Evolutionary conservation across 2,888 invertebrate genomes (phyloP), one percentile per base, ranked within the genome.

Genomic region (Zygogramma bicolorata): DNA sequence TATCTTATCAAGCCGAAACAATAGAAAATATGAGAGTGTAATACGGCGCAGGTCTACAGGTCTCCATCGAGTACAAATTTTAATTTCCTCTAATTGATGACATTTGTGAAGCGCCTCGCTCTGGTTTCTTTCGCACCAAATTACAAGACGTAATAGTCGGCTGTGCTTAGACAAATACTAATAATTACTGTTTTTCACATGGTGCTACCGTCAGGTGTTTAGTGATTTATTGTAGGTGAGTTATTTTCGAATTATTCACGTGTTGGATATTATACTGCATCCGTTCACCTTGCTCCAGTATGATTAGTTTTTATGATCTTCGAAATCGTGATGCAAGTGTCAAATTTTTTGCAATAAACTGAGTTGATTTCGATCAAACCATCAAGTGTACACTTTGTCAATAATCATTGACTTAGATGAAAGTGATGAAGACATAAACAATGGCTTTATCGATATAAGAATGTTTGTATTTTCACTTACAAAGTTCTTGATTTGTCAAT

Each of bases 11-110:
- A 59, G 18, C 65, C 18, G 27, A 18, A 25, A 61, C 65, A 68
- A 72, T 72, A 70, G 65, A 61, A 58, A 70, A 60, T 27, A 59
- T 38, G 13, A 65, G 63, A 63, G 27, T 15, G 8, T 68, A 22
- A 42, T 5, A 59, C 20, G 40, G 74, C 71, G 74, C 74, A 74
- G 63, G 74, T 65, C 71, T 60, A 59, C 74, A 68, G 71, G 68
- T 66, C 70, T 46, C 68, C 34, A 22, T 25, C 20, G 22, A 40
- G 49, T 53, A 57, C 31, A 46, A 73, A 61, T 62, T 63, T 76
- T 75, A 73, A 74, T 71, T 73, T 73, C 68, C 53, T 68, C 58
- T 76, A 76, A 76, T 76, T 76, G 75, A 74, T 74, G 74, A 75
- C 74, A 72, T 75, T 69, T 73, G 66, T 66, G 62, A 10, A 46